Evolutionary conservation across 2,888 invertebrate genomes (phyloP).

Genomic region (Bembecia ichneumoniformis): DNA sequence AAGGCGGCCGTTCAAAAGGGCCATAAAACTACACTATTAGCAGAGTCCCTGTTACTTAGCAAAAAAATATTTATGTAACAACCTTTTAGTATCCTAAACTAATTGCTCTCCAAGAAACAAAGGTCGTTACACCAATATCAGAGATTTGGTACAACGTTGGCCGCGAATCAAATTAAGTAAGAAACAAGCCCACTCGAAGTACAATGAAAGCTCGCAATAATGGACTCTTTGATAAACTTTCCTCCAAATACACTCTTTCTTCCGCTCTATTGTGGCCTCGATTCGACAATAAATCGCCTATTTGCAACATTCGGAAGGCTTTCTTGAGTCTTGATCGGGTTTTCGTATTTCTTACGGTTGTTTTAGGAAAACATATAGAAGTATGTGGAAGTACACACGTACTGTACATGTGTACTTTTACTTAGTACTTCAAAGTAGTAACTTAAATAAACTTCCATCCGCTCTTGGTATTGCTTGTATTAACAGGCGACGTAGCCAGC

Average conservation of each 20-base stretch:
- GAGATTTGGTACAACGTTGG: not conserved
- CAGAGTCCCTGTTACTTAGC: no score
- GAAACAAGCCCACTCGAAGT: constrained; percentile 14
- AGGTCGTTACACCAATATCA: not conserved
- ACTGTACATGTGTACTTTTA: no score
- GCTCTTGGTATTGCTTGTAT: no score
- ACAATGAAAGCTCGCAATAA: constrained; percentile 15
- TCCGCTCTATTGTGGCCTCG: constrained; percentile 22
- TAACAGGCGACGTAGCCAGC: no score
- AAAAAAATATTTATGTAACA: no score
- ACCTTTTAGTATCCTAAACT: no score
- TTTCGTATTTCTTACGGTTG: constrained; percentile 7
- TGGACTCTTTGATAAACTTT: constrained; percentile 21
- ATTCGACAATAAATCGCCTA: constrained; percentile 26
- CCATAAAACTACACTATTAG: no score
- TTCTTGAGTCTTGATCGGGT: constrained; percentile 19
- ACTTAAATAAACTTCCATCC: no score
- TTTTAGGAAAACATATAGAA: not conserved
- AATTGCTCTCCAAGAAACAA: no score
- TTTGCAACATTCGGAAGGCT: constrained; percentile 16
- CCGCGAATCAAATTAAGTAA: constrained; percentile 12
- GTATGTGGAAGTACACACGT: not conserved
- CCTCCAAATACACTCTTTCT: constrained; percentile 17
- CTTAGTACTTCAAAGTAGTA: no score
- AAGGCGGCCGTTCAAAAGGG: no score